A percentile compares a stretch with the other conserved stretches of the same genome.
Conservation (phyloP, 1,140 invertebrate species). For the Ridgeia piscesae region DNA sequence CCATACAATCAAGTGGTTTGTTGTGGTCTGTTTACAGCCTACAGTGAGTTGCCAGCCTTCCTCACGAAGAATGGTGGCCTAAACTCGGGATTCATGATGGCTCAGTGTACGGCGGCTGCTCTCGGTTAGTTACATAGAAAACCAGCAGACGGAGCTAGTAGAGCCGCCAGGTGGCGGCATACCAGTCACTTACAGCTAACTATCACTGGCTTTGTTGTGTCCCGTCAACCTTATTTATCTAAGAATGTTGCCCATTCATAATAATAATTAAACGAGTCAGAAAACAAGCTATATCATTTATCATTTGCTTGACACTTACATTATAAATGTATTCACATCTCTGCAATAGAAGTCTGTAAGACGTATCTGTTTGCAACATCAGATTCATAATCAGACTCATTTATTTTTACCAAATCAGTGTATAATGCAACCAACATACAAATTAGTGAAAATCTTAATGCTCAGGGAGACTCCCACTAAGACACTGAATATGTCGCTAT, state of each 20-base stretch:
- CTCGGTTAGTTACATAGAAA: slow-evolving; percentile 59
- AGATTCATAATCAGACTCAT: no score
- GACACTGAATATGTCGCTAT: no score
- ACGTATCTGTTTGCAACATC: no score
- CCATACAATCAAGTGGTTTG: no score
- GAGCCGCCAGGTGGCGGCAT: not conserved
- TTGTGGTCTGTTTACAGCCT: slow-evolving; percentile 53
- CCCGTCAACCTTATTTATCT: not conserved
- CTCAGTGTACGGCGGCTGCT: slow-evolving; percentile 73
- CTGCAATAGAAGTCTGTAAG: not conserved
- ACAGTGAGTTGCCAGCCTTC: slow-evolving; percentile 72
- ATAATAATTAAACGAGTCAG: not conserved
- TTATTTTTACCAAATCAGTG: no score
- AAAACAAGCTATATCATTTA: not conserved
- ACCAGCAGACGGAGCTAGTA: not conserved
- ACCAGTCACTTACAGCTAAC: no score
- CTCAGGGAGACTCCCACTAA: no score
- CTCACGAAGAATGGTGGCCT: slow-evolving; percentile 72
- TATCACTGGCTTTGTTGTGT: no score
- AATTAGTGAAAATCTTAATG: no score
- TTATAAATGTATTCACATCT: no score
- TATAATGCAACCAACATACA: no score
- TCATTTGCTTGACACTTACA: not conserved
- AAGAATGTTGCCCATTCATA: not conserved
- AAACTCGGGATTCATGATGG: slow-evolving; percentile 78